Evolutionary conservation across 2,797 vertebrate species (phyloP).

Genomic region (Anabas testudineus): DNA sequence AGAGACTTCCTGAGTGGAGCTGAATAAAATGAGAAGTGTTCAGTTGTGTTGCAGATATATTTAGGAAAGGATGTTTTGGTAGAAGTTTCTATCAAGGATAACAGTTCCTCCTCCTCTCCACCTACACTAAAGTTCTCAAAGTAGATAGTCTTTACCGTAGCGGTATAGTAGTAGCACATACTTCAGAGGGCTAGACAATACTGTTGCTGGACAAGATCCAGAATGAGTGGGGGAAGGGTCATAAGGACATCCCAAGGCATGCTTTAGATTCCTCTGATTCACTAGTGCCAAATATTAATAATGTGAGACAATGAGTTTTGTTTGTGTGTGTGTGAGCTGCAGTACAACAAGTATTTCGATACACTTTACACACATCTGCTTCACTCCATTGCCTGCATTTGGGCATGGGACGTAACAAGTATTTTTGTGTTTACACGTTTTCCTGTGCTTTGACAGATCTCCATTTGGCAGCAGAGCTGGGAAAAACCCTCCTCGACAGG

Average conservation of each 20-base stretch:
- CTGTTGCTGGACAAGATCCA: constrained; percentile 20
- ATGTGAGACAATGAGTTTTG: constrained; percentile 34
- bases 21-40: constrained; percentile 10
- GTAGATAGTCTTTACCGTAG: too few relatives aligned
- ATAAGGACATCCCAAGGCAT: constrained; percentile 40
- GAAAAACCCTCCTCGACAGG: constrained; percentile 93
- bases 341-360: neutral
- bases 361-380: neutral
- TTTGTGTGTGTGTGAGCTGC: constrained; percentile 1
- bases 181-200: neutral
- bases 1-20: constrained; percentile 37
- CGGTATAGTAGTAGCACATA: neutral
- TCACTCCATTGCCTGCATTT: constrained; percentile 39
- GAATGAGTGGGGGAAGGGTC: constrained; percentile 19
- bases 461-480: constrained; percentile 95
- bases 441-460: constrained; percentile 85
- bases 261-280: constrained; percentile 43
- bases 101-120: neutral
- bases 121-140: neutral
- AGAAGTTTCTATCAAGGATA: neutral
- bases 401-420: neutral
- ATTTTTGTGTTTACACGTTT: constrained; percentile 48
- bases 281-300: constrained; percentile 8
- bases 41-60: too few relatives aligned
- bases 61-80: neutral